Evolutionary conservation across 2,113 vertebrate genomes (phyloP).

Genomic region (Cyprinodon variegatus): DNA sequence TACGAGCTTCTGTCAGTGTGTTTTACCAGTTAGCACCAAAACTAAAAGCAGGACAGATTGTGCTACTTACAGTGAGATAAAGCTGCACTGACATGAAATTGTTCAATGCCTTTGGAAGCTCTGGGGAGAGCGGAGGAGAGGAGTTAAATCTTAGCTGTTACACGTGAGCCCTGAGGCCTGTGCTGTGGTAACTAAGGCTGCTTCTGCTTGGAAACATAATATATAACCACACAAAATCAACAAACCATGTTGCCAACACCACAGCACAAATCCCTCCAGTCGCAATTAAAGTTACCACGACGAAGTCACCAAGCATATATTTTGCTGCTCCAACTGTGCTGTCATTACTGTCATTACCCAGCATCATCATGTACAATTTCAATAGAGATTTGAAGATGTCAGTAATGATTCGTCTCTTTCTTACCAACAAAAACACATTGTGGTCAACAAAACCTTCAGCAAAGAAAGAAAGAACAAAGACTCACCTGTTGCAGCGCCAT

Average conservation of each 20-base stretch:
- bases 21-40: slow-evolving; percentile 10
- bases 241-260: slow-evolving; percentile 36
- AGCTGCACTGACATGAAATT: slow-evolving; percentile 30
- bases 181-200: slow-evolving; percentile 30
- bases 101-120: slow-evolving; percentile 20
- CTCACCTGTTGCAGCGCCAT: slow-evolving; percentile 44
- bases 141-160: slow-evolving; percentile 50
- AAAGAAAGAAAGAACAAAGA: slow-evolving; percentile 12
- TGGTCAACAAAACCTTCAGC: slow-evolving; percentile 15
- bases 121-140: slow-evolving; percentile 17
- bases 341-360: slow-evolving; percentile 12
- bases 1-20: background rate
- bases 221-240: slow-evolving; percentile 35
- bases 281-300: slow-evolving; percentile 22
- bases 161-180: slow-evolving; percentile 45
- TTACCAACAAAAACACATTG: background rate
- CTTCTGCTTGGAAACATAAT: slow-evolving; percentile 44
- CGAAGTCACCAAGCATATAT: slow-evolving; percentile 9
- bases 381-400: slow-evolving; percentile 4
- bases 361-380: slow-evolving; percentile 2
- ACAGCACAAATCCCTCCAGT: slow-evolving; percentile 24
- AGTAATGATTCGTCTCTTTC: slow-evolving; percentile 10
- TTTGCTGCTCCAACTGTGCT: slow-evolving; percentile 9
- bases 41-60: slow-evolving; percentile 7
- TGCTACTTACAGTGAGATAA: slow-evolving; percentile 5